Evolutionary conservation across 2,797 vertebrate genomes (phyloP).

Genomic region (Enteromius unitaeniatus): DNA sequence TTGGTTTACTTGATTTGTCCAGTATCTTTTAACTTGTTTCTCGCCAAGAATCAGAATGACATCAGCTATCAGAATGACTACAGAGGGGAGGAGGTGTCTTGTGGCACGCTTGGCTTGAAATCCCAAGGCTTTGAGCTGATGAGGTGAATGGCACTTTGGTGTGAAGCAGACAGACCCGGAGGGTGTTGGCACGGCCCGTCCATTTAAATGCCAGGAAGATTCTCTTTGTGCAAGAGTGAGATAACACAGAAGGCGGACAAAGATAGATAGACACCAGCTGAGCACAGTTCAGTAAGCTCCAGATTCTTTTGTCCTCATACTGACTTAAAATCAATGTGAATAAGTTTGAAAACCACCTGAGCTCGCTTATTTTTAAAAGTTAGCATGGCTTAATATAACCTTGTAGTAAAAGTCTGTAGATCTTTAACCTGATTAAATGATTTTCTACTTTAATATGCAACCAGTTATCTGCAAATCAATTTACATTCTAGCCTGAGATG

Average conservation of each 20-base stretch:
- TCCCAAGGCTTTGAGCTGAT: constrained; percentile 45
- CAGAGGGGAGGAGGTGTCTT: constrained; percentile 35
- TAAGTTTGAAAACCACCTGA: constrained; percentile 7
- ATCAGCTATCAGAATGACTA: constrained; percentile 45
- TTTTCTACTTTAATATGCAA: constrained; percentile 8
- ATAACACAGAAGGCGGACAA: constrained; percentile 36
- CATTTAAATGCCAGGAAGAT: constrained; percentile 62
- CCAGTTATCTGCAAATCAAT: not conserved
- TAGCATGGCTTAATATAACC: not conserved
- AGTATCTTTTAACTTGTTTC: constrained; percentile 58
- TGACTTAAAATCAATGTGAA: not conserved
- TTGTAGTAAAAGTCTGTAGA: constrained; percentile 1
- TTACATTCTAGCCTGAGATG: constrained; percentile 3
- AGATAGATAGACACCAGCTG: constrained; percentile 43
- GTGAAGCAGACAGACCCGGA: constrained; percentile 66
- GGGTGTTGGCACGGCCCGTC: constrained; percentile 57
- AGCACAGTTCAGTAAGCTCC: constrained; percentile 21
- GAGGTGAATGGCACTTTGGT: constrained; percentile 57
- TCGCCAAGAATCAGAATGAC: constrained; percentile 30
- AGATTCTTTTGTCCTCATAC: constrained; percentile 31
- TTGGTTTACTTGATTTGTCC: constrained; percentile 19
- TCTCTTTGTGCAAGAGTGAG: constrained; percentile 55
- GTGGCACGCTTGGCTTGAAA: constrained; percentile 43
- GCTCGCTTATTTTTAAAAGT: not conserved
- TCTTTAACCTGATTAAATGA: constrained; percentile 1